Conservation (phyloP, 2,113 vertebrate genomes). For the Gambusia holbrooki region DNA sequence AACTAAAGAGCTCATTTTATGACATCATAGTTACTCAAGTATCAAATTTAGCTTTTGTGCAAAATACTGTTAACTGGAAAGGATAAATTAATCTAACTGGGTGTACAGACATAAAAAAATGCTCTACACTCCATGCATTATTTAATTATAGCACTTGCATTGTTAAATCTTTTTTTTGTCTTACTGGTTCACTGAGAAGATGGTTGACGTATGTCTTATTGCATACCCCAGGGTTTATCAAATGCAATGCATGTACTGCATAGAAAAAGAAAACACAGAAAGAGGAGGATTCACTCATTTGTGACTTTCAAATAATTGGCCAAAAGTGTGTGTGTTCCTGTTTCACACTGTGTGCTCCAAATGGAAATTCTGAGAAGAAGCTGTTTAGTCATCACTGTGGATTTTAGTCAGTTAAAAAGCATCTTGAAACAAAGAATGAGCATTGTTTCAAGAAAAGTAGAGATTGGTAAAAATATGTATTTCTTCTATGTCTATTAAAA, state of each 20-base stretch:
- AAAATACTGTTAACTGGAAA: too few relatives aligned
- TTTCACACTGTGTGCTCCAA: constrained; percentile 13
- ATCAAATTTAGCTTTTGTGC: too few relatives aligned
- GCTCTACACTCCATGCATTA: too few relatives aligned
- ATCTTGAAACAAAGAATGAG: background rate
- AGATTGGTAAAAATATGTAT: too few relatives aligned
- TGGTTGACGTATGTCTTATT: constrained; percentile 28
- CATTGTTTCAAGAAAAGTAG: too few relatives aligned
- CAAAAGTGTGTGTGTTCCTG: constrained; percentile 40
- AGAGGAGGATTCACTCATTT: constrained; percentile 40
- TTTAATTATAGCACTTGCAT: background rate
- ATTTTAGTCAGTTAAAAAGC: constrained; percentile 7
- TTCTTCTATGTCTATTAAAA: too few relatives aligned
- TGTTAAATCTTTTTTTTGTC: constrained; percentile 10
- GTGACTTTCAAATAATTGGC: constrained; percentile 43
- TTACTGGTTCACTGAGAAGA: constrained; percentile 25
- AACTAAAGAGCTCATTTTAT: constrained; percentile 28
- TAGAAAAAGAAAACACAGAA: constrained; percentile 31
- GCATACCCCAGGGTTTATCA: constrained; percentile 28
- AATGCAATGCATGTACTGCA: constrained; percentile 32
- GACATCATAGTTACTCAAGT: background rate
- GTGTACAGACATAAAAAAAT: too few relatives aligned
- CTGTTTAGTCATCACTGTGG: constrained; percentile 49
- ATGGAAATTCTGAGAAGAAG: constrained; percentile 27
- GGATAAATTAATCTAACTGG: too few relatives aligned